phyloP scores from a whole-genome alignment of 1,140 invertebrate species.

The Conus betulinus region DNA sequence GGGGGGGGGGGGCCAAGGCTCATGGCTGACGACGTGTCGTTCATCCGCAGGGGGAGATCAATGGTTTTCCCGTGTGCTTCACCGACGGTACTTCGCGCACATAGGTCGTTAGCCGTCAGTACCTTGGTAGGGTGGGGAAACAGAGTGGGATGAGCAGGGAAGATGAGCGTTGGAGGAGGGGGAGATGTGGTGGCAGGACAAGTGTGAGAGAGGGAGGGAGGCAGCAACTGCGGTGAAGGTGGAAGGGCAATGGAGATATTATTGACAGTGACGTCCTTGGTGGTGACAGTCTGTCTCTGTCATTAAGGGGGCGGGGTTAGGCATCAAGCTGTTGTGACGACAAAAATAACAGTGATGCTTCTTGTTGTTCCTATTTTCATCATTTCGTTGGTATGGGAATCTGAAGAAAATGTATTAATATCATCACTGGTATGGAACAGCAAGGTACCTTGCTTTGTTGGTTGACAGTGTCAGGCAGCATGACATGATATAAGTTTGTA shows the following conservation, averaged over 20 bases:
- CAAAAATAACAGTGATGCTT: too few relatives aligned
- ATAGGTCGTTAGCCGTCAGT: not conserved
- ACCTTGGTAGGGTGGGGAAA: not conserved
- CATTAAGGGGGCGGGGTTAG: too few relatives aligned
- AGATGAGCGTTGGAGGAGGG: not conserved
- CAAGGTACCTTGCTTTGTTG: too few relatives aligned
- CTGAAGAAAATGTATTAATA: too few relatives aligned
- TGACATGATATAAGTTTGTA: not conserved
- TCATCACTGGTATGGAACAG: too few relatives aligned
- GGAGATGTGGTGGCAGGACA: not conserved
- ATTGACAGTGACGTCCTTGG: too few relatives aligned
- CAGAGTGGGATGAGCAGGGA: constrained; percentile 9
- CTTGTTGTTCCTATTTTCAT: too few relatives aligned
- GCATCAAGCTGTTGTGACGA: too few relatives aligned
- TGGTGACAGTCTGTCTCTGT: too few relatives aligned
- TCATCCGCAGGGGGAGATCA: not conserved
- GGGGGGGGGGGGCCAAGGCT: not conserved
- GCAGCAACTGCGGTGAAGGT: not conserved
- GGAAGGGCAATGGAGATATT: not conserved
- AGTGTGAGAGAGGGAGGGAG: not conserved
- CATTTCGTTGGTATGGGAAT: too few relatives aligned
- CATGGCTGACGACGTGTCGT: not conserved
- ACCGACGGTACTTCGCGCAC: not conserved
- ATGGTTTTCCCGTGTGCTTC: not conserved
- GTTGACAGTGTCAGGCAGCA: too few relatives aligned